phyloP scores from a whole-genome alignment of 2,113 vertebrate species.

The Cervus canadensis region DNA sequence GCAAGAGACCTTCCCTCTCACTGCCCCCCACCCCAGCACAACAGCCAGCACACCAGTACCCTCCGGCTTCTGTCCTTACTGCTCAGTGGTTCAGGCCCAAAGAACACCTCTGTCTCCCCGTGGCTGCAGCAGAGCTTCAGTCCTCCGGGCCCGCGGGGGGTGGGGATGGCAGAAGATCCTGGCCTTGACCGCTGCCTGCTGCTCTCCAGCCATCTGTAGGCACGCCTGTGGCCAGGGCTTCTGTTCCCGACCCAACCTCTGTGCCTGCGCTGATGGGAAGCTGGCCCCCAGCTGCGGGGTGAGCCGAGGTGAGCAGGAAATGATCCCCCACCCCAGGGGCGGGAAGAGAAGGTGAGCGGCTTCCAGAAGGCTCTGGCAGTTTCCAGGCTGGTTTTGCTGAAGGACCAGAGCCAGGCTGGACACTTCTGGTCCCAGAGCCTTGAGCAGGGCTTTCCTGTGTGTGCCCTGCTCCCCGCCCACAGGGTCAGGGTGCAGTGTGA shows the following conservation, averaged over 20 bases:
- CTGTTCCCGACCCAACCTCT: slow-evolving; percentile 88
- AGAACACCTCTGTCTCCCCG: not conserved
- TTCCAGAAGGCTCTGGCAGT: not conserved
- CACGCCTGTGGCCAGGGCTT: slow-evolving; percentile 85
- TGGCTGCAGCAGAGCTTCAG: not conserved
- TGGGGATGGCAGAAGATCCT: not conserved
- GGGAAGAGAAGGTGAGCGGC: not conserved
- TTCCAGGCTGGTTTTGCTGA: not conserved
- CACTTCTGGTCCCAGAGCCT: fast-evolving
- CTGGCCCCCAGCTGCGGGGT: slow-evolving; percentile 79
- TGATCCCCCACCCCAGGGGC: not conserved
- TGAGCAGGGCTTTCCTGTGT: fast-evolving
- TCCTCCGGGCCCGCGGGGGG: fast-evolving
- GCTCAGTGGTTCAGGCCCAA: not conserved
- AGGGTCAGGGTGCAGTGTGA: slow-evolving; percentile 90
- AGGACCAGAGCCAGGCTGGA: not conserved
- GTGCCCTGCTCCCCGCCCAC: not conserved
- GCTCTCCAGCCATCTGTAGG: slow-evolving; percentile 82
- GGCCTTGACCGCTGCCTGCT: not conserved
- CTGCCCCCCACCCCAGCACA: not conserved
- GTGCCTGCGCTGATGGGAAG: slow-evolving; percentile 82
- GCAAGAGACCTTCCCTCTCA: not conserved
- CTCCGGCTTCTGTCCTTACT: not conserved
- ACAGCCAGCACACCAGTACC: too few relatives aligned
- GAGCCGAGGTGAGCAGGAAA: not conserved